phyloP scores from a whole-genome alignment of 1,140 invertebrate genomes.

The Wiebesia pumilae region DNA sequence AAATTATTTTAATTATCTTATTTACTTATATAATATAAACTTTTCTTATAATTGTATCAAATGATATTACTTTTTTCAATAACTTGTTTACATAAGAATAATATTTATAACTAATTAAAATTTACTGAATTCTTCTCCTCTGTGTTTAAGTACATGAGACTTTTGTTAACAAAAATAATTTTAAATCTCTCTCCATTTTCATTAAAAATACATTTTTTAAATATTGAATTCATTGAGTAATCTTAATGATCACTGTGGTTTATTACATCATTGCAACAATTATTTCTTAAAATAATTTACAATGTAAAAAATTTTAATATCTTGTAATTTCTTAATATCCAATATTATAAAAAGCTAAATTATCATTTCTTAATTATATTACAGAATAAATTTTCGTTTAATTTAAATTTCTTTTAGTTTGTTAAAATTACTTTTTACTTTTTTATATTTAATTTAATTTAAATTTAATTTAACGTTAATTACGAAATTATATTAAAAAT shows the following conservation, averaged over 20 bases:
- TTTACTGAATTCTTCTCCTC: not conserved
- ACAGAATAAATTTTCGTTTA: too few species aligned
- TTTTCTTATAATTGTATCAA: not conserved
- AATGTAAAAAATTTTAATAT: not conserved
- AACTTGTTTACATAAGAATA: not conserved
- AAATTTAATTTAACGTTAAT: too few species aligned
- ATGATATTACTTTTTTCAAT: too few species aligned
- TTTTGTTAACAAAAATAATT: not conserved
- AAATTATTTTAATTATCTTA: not conserved
- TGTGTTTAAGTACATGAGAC: too few species aligned
- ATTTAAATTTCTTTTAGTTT: too few species aligned
- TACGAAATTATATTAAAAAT: not conserved
- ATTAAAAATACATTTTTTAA: not conserved
- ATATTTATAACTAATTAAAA: not conserved
- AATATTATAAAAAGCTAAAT: not conserved
- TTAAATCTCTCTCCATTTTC: not conserved
- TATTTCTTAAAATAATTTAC: too few species aligned
- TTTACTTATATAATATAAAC: not conserved
- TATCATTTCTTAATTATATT: not conserved
- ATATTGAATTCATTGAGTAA: too few species aligned
- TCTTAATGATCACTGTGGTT: too few species aligned
- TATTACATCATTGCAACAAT: too few species aligned
- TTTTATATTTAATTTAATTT: too few species aligned
- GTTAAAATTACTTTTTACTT: too few species aligned
- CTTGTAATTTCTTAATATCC: not conserved